Percentiles rank a stretch among this genome's conserved stretches.
These are phyloP conservation scores for Tragulus kanchil DNA, from an alignment of 2,113 vertebrate genomes.

Conservation along the genomic window DNA sequence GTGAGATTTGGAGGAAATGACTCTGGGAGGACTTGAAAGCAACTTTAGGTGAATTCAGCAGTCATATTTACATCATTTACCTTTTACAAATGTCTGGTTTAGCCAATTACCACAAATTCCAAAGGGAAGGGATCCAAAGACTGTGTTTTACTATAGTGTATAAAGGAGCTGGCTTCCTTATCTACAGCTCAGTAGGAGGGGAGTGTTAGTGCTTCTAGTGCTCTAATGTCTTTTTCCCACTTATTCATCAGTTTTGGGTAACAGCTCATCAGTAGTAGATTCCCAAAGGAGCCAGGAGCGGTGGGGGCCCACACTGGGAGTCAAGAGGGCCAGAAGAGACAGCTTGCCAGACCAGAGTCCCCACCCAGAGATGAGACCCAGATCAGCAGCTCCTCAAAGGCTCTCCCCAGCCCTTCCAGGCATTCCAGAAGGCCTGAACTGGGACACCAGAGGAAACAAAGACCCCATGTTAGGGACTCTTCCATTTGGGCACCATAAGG, in stretches of 20 bases:
- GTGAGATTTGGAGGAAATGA: slow-evolving; percentile 40
- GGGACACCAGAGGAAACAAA: not conserved
- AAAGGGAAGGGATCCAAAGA: not conserved
- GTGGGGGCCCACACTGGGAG: not conserved
- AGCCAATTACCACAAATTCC: slow-evolving; percentile 34
- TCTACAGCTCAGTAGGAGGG: not conserved
- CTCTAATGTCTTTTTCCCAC: not conserved
- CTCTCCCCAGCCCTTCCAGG: not conserved
- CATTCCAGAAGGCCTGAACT: not conserved
- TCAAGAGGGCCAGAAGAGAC: not conserved
- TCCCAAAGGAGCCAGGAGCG: not conserved
- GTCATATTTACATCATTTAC: not conserved
- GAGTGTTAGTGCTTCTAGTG: not conserved
- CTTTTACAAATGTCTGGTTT: slow-evolving; percentile 36
- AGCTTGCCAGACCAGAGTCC: not conserved
- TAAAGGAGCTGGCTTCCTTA: not conserved
- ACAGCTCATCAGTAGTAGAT: not conserved
- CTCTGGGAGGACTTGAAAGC: not conserved
- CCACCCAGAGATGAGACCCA: not conserved
- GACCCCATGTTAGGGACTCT: not conserved
- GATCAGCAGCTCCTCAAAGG: not conserved
- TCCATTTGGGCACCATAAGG: not conserved
- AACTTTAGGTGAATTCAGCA: slow-evolving; percentile 47
- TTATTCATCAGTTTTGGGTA: not conserved
- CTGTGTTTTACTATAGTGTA: not conserved